Conservation (phyloP, 2,113 vertebrate species). For the Solea solea region DNA sequence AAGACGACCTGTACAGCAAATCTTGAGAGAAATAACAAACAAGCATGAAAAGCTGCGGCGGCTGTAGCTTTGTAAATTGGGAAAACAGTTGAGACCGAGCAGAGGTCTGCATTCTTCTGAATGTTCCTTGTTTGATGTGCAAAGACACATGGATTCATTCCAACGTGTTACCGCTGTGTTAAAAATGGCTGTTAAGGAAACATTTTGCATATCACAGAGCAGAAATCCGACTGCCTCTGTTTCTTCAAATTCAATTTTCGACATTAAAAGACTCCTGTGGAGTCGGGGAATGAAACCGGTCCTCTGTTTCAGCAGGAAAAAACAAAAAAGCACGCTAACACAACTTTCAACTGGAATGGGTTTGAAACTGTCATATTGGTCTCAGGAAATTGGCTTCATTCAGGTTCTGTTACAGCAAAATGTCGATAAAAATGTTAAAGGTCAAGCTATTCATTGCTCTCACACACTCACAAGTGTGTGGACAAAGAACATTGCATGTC, state of each 20-base stretch:
- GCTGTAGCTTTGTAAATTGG: conserved; percentile 14
- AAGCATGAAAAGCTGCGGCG: conserved; percentile 8
- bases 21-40: neutral
- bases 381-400: neutral
- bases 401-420: neutral
- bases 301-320: neutral
- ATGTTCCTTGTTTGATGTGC: neutral
- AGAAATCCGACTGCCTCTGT: neutral
- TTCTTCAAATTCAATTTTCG: neutral
- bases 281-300: neutral
- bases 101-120: neutral
- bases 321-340: neutral
- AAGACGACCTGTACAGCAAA: neutral
- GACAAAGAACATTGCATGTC: no score
- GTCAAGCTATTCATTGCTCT: conserved; percentile 1
- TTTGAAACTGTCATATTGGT: neutral
- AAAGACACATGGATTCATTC: conserved; percentile 2
- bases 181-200: neutral
- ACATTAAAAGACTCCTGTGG: conserved; percentile 1
- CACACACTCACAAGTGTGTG: neutral
- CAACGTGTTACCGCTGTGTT: neutral
- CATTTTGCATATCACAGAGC: neutral
- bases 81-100: conserved; percentile 1
- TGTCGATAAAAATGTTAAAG: conserved; percentile 1
- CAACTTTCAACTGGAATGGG: neutral